A percentile compares a stretch with the other conserved stretches of the same genome.
These are phyloP conservation scores for Dendrolimus punctatus DNA, from an alignment of 1,140 invertebrate genomes.

Conservation along the genomic window DNA sequence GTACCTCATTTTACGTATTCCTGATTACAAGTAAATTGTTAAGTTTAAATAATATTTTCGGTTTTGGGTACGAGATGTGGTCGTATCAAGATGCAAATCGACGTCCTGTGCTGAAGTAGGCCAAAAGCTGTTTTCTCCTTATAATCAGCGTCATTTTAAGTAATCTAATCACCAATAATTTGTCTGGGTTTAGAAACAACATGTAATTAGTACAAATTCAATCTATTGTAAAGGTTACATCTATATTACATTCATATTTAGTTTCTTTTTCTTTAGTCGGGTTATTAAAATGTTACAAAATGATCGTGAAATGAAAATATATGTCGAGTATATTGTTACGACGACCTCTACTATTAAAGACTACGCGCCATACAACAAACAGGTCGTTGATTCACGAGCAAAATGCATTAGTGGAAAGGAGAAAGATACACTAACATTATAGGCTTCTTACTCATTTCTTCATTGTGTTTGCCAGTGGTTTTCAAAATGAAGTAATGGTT, in stretches of 20 bases:
- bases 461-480: slow-evolving; percentile 19
- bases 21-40: too few species aligned
- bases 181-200: too few species aligned
- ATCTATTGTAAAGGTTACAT: too few species aligned
- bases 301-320: slow-evolving; percentile 57
- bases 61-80: too few species aligned
- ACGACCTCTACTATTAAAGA: slow-evolving; percentile 32
- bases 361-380: slow-evolving; percentile 26
- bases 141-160: too few species aligned
- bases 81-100: too few species aligned
- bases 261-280: slow-evolving; percentile 4
- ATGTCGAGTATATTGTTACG: slow-evolving; percentile 31
- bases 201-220: too few species aligned
- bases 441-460: slow-evolving; percentile 18
- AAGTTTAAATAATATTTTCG: too few species aligned
- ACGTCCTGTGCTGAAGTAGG: too few species aligned
- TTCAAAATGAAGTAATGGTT: slow-evolving; percentile 22
- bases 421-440: slow-evolving; percentile 46
- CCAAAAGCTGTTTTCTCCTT: too few species aligned
- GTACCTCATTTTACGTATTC: neutral
- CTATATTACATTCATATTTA: too few species aligned
- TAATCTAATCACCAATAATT: too few species aligned
- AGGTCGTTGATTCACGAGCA: slow-evolving; percentile 60
- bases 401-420: slow-evolving; percentile 35
- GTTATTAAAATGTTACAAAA: slow-evolving; percentile 52